Evolutionary conservation across 53 echinoderm and acorn worm genomes (phyloP), one percentile per base, ranked within the genome.

Genomic region (Mesocentrotus franciscanus): DNA sequence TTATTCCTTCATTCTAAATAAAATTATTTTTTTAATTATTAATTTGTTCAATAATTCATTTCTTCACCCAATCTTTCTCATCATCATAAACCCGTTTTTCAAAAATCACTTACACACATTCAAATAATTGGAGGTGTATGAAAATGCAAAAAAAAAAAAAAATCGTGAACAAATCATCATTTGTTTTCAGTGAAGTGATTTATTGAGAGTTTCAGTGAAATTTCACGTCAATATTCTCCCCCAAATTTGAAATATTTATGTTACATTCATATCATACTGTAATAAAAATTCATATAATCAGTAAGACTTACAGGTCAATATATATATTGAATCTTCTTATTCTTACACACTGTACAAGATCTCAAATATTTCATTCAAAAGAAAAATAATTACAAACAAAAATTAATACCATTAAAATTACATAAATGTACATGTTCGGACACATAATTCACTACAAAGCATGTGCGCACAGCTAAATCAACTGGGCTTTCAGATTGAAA

Each of bases 201-300:
- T 91, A 91, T 91, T 91, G 62, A 91, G 57, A 89, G 35, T 33
- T 66, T 91, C 66, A 91, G 91, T 91, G 91, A 91, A 91, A 91
- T 66, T 39, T 91, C 91, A 91, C 68, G 64, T n/a, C 8, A 22
- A 36, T 91, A 18, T 66, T 34, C 64, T 58, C 87, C 87, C 26
- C 10, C 22, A 61, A 66, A 91, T 62, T 64, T 66, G 66, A 91
- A 34, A 91, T 66, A 58, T 62, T 91, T 91, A 91, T 66, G 14
- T 91, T 91, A 64, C 66, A 64, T 91, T 62, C n/a, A 62, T 36
- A 66, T 66, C 91, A 91, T 62, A 91, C 64, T 91, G 39, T 66
- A 66, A 91, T 91, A 91, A 64, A 91, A 91, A 91, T 36, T 91
- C 22, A 10, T 35, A 66, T 39, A 26, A 64, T 91, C 18, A 61